Conservation (phyloP, 2,888 invertebrate species). For the Tetranychus truncatus region DNA sequence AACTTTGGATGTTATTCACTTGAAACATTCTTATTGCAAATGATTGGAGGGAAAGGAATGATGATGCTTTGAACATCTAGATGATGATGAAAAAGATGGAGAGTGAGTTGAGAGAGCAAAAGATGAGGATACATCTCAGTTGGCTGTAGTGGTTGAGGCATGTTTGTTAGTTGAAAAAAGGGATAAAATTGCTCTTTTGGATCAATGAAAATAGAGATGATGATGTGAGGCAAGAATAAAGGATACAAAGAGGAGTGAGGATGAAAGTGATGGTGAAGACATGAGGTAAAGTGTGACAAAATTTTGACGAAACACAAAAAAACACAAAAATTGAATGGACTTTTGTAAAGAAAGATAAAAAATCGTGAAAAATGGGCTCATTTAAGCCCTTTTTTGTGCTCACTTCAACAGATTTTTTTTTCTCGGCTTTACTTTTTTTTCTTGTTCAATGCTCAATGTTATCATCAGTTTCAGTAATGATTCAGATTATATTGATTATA, state of each 20-base stretch:
- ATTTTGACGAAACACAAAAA: background rate
- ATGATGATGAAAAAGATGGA: background rate
- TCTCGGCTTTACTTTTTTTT: too few species aligned
- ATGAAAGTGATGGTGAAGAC: background rate
- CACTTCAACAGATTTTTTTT: too few species aligned
- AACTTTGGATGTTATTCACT: background rate
- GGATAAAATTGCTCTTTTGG: background rate
- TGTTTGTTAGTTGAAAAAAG: background rate
- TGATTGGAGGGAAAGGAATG: background rate
- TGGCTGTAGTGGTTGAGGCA: background rate
- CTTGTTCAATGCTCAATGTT: too few species aligned
- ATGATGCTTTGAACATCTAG: background rate
- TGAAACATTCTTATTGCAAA: background rate
- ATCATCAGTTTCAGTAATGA: too few species aligned
- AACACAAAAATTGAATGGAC: background rate
- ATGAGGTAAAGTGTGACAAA: background rate
- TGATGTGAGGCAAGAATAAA: background rate
- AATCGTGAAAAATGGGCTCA: too few species aligned
- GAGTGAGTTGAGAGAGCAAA: background rate
- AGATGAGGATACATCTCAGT: background rate
- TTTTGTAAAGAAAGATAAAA: too few species aligned
- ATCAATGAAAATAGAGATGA: background rate
- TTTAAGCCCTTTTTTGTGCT: too few species aligned
- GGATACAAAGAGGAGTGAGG: background rate
- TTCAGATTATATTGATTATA: too few species aligned